A percentile compares a stretch with the other conserved stretches of the same genome.
Conservation (phyloP, 2,888 invertebrate species). For the Drosophila fungiperda region DNA sequence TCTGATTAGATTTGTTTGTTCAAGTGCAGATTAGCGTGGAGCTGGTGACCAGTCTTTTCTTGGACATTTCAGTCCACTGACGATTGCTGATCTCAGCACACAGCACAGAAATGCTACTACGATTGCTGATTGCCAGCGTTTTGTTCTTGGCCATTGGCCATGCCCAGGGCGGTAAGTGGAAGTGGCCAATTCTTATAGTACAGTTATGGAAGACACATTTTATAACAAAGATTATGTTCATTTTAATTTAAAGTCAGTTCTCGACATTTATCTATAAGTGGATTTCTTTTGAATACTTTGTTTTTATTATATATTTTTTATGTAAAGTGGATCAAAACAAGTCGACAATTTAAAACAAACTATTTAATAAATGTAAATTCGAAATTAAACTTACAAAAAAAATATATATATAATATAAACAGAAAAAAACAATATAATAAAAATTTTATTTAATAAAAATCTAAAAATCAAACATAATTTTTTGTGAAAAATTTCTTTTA, state of each 20-base stretch:
- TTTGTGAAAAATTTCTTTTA: neutral
- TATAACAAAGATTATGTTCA: neutral
- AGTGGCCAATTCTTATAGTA: neutral
- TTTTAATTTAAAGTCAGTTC: neutral
- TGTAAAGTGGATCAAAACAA: neutral
- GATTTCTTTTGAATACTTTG: neutral
- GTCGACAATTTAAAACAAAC: neutral
- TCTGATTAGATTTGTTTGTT: conserved; percentile 63
- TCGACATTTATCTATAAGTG: neutral
- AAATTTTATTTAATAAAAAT: too few species aligned
- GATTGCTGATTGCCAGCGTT: conserved; percentile 28
- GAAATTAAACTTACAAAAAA: too few species aligned
- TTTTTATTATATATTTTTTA: neutral
- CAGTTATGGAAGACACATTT: neutral
- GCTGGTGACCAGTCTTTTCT: neutral
- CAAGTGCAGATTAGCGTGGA: conserved; percentile 20
- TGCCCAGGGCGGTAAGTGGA: conserved; percentile 50
- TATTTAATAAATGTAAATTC: too few species aligned
- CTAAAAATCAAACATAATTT: too few species aligned
- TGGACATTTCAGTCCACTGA: conserved; percentile 51
- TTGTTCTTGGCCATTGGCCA: conserved; percentile 24
- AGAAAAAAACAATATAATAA: too few species aligned
- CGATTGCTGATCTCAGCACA: conserved; percentile 42
- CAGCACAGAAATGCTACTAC: conserved; percentile 14
- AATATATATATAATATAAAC: too few species aligned